Base-by-base conservation (phyloP, 2,888 invertebrate genomes). In the Lepidonotus clava region DNA sequence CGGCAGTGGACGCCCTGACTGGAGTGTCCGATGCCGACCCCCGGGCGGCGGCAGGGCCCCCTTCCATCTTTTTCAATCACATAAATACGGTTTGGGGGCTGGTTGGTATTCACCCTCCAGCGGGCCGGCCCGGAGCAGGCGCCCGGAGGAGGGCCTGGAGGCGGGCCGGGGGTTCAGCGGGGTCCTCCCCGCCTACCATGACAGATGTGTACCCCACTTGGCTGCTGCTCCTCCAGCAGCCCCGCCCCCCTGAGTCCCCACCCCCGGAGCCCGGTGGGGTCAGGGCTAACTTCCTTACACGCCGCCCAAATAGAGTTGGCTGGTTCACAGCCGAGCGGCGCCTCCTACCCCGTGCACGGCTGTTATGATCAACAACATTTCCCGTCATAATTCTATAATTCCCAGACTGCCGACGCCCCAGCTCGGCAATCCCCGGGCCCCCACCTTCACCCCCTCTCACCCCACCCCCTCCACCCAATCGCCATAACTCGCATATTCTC, bases 291-390 rank as follows among this genome's bases (percentile, higher is more conserved):
- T 80, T 80, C 80, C 46, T 80, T 80, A 80, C 76, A 40, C 6
- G 24, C 18, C 76, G 38, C 76, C 34, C 41, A 80, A 46, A 80
- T 80, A 46, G n/a, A 51, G 28, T 80, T 71, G 34, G 36, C 46
- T 28, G 76, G 36, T 28, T 11, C 2, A 32, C 28, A 21, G 41
- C 28, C 80, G n/a, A 5, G 24, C n/a, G 66, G n/a, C 6, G 24
- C 66, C 8, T 6, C 8, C 32, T 66, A 8, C 24, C n/a, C n/a
- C 6, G 11, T 28, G 80, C 24, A 28, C 46, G 4, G 24, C n/a
- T 80, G 80, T 80, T 80, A 80, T 80, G 41, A 80, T 80, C 80
- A 80, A 80, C 80, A 80, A 80, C 46, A 80, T 80, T 80, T 46
- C 28, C 46, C 80, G 46, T 80, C 51, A 51, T 51, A 41, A 80